Evolutionary conservation across 2,113 vertebrate genomes (phyloP), one percentile per base, ranked within the genome.

Genomic region (Cichladusa arquata): DNA sequence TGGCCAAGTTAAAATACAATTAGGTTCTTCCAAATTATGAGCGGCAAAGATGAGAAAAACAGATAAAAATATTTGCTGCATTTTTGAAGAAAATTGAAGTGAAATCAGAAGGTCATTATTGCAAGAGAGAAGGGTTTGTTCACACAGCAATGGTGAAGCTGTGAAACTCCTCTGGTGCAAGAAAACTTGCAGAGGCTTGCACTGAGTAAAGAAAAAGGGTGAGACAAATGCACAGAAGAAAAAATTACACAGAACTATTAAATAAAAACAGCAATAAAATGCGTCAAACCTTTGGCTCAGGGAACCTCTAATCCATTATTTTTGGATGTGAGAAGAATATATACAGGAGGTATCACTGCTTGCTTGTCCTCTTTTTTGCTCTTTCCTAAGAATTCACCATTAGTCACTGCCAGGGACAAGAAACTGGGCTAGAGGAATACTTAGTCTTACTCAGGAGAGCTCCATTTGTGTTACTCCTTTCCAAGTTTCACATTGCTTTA

Each of bases 321-420:
- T 85, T 51, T 57, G 50, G 22, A 67, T 91, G 44, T 81, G 44
- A 31, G 66, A 91, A 85, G 57, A 91, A 90, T 85, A 34, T 28
- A n/a, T 36, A 53, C 28, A 74, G 15, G n/a, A 84, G 6, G 15
- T 60, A 91, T 38, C 26, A 40, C 31, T 71, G 20, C 65, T 85
- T 85, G 4, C 36, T 90, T 90, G 57, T 92, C 70, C 81, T 86
- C 70, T 42, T 81, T 81, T 84, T 81, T 29, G 15, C 31, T 64
- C 11, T 76, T 80, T 82, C 36, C 42, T 45, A 36, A 26, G 40
- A 24, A 65, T 34, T 38, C 19, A 57, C 17, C 54, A 54, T 95
- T 77, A 90, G 81, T 93, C 92, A 93, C 54, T 88, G 61, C 54
- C 74, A 86, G 50, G 54, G 64, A 77, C 13, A 77, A 92, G 92